Evolutionary conservation across 53 echinoderm and acorn worm species (phyloP), one percentile per base, ranked within the genome.

Genomic region (Crossaster papposus): DNA sequence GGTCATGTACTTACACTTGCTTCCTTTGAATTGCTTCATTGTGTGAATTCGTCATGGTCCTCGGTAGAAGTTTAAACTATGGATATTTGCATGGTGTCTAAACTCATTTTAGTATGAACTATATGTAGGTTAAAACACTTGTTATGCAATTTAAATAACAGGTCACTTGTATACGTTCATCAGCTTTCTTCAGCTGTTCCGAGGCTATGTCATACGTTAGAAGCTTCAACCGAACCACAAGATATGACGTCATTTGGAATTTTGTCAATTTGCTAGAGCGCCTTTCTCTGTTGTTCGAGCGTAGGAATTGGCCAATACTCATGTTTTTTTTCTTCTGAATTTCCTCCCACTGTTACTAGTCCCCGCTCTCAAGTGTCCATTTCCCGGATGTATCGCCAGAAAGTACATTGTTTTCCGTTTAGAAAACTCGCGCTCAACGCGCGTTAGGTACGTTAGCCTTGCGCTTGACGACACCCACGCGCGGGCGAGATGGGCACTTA

Each of bases 391-490:
- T 44, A 62, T 62, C 62, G 52, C 11, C 81, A 53, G 81, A 58
- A 65, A n/a, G n/a, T n/a, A 26, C 37, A 70, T n/a, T 83, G 83
- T 83, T 83, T 34, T 23, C 83, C 30, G 28, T 28, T 44, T 44
- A 70, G 82, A 82, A 82, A 65, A 30, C 0, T 44, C 0, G 44
- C 44, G 44, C 44, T 44, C 44, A 20, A 32, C 68, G 34, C 58
- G 22, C 12, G 58, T 58, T 74, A 35, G 32, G 26, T 14, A 24
- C 35, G 83, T 3, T 34, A 8, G 44, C 44, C 44, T 44, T 9
- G 83, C 36, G 68, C n/a, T n/a, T n/a, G n/a, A 33, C 15, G 20
- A 65, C 83, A 37, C 83, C 83, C 54, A 83, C 83, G 70, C 65
- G 44, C 83, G n/a, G n/a, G 63, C 83, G 6, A 14, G 44, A 44